phyloP scores from a whole-genome alignment of 2,888 invertebrate genomes.

The Cephus pulcher region DNA sequence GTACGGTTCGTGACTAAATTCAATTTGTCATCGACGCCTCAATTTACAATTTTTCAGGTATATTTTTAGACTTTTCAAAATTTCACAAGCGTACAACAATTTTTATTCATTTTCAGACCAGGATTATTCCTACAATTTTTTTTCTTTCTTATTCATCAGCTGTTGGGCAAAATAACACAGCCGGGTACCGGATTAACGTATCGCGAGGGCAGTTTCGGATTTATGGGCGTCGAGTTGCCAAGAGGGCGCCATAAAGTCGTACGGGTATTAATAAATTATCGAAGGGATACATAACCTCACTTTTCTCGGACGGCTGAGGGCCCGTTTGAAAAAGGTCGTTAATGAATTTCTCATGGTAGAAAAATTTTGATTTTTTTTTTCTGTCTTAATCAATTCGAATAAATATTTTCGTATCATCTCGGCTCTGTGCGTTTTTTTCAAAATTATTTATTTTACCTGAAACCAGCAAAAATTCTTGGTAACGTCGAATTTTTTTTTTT shows the following conservation, averaged over 20 bases:
- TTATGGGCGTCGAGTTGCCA: neutral
- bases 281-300: neutral
- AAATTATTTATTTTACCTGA: too few relatives aligned
- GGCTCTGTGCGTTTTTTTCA: too few relatives aligned
- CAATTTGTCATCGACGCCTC: neutral
- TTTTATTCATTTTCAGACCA: neutral
- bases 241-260: neutral
- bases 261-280: neutral
- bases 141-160: neutral
- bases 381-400: too few relatives aligned
- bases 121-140: neutral
- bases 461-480: neutral
- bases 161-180: neutral
- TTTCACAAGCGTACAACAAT: neutral
- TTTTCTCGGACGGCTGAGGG: neutral
- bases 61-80: neutral
- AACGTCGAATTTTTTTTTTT: neutral
- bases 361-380: neutral
- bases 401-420: too few relatives aligned
- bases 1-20: neutral
- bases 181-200: neutral
- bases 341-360: neutral
- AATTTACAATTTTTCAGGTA: neutral
- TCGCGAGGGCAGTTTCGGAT: neutral
- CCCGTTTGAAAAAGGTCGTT: neutral